Conservation (phyloP, 2,888 invertebrate species). For the Anorthoa munda region DNA sequence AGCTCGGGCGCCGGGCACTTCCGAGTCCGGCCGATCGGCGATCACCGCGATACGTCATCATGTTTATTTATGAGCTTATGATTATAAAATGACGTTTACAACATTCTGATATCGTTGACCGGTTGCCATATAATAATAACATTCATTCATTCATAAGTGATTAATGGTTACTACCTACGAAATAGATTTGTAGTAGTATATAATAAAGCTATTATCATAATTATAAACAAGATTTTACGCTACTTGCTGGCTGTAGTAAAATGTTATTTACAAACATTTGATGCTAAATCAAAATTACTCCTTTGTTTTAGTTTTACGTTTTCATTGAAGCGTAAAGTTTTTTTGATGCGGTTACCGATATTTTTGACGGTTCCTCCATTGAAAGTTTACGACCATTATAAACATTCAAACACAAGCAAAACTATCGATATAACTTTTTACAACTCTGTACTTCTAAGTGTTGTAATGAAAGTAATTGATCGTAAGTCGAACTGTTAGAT, state of each 20-base stretch:
- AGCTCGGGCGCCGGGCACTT: slow-evolving; percentile 69
- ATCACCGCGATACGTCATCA: slow-evolving; percentile 84
- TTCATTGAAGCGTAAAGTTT: slow-evolving; percentile 43
- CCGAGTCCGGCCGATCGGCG: slow-evolving; percentile 72
- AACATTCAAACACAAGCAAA: slow-evolving; percentile 12
- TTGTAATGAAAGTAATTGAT: slow-evolving; percentile 13
- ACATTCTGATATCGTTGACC: slow-evolving; percentile 89
- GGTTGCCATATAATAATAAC: slow-evolving; percentile 87
- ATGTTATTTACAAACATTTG: slow-evolving; percentile 82
- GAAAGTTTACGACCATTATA: slow-evolving; percentile 15
- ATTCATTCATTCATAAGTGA: slow-evolving; percentile 88
- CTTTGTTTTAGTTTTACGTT: slow-evolving; percentile 60
- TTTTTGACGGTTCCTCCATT: slow-evolving; percentile 30
- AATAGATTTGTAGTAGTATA: slow-evolving; percentile 88
- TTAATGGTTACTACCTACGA: slow-evolving; percentile 88
- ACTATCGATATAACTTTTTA: slow-evolving; percentile 27
- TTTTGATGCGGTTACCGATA: slow-evolving; percentile 47
- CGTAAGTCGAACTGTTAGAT: background rate
- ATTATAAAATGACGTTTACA: slow-evolving; percentile 90
- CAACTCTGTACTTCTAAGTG: slow-evolving; percentile 23
- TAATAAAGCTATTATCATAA: slow-evolving; percentile 89
- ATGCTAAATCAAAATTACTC: slow-evolving; percentile 67
- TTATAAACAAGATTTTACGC: slow-evolving; percentile 90
- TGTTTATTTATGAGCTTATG: slow-evolving; percentile 90
- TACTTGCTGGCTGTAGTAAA: slow-evolving; percentile 85